A percentile compares a stretch with the other conserved stretches of the same genome.
These are phyloP conservation scores for Bombycilla garrulus DNA, from an alignment of 2,113 vertebrate species.

Conservation along the genomic window DNA sequence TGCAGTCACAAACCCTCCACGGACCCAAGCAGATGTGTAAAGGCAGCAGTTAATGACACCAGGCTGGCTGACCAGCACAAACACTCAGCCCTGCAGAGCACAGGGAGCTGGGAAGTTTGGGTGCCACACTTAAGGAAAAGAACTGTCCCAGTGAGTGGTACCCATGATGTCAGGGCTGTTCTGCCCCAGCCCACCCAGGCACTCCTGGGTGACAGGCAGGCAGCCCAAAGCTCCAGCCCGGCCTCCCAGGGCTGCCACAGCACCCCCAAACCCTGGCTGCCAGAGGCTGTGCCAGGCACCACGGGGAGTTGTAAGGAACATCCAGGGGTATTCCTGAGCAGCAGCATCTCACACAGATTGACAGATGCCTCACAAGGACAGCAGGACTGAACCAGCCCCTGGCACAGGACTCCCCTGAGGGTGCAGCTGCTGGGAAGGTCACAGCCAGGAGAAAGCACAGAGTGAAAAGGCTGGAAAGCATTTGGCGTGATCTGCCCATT, in stretches of 20 bases:
- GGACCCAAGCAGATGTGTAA: background rate
- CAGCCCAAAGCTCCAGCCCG: background rate
- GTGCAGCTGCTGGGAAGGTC: conserved; percentile 44
- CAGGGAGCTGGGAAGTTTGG: background rate
- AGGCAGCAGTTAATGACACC: background rate
- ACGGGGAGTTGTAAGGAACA: accelerated
- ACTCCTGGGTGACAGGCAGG: accelerated
- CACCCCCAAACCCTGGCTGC: background rate
- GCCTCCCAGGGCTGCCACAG: background rate
- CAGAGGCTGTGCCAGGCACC: accelerated
- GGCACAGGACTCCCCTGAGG: background rate
- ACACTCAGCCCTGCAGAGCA: background rate
- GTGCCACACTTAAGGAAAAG: accelerated
- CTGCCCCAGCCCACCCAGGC: background rate
- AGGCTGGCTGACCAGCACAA: background rate
- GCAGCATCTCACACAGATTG: background rate
- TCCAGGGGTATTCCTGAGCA: background rate
- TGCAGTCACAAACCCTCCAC: background rate
- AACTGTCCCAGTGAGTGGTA: background rate
- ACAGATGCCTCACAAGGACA: background rate
- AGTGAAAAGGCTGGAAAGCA: background rate
- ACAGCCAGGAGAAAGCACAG: background rate
- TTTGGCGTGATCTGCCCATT: background rate
- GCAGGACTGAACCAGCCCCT: accelerated
- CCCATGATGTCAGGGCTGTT: accelerated